These are phyloP conservation scores for Lochmaea crataegi DNA, from an alignment of 2,888 invertebrate genomes.

Conservation along the genomic window DNA sequence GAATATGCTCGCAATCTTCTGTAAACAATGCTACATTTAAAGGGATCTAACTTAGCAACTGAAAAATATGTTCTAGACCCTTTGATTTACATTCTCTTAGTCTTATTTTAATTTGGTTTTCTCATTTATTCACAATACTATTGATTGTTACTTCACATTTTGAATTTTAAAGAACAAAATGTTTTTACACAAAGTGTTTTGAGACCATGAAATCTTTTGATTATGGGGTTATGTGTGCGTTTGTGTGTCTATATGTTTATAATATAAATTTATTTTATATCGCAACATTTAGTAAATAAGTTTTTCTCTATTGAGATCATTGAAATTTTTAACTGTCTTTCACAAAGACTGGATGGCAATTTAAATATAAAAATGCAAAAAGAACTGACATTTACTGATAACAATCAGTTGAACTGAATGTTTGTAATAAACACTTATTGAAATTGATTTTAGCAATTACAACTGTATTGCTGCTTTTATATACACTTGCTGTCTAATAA, in stretches of 20 bases:
- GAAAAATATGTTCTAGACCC: too few relatives aligned
- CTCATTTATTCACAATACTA: too few relatives aligned
- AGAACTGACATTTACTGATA: neutral
- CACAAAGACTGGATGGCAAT: neutral
- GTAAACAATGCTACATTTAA: too few relatives aligned
- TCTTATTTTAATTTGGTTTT: too few relatives aligned
- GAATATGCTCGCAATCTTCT: too few relatives aligned
- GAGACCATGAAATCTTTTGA: neutral
- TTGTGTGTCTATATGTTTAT: too few relatives aligned
- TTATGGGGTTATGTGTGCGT: neutral
- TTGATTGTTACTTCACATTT: too few relatives aligned
- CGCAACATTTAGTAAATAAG: neutral
- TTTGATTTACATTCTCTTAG: too few relatives aligned
- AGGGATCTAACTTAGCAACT: too few relatives aligned
- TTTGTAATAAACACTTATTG: neutral
- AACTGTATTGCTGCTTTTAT: neutral
- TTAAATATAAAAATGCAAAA: neutral
- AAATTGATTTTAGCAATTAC: neutral
- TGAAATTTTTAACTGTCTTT: neutral
- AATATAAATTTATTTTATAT: neutral
- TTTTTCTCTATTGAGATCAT: neutral
- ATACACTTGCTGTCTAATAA: neutral
- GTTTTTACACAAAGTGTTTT: too few relatives aligned
- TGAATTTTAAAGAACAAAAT: too few relatives aligned
- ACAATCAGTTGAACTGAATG: neutral